phyloP scores from a whole-genome alignment of 2,888 invertebrate genomes.

The Odontomyia ornata region DNA sequence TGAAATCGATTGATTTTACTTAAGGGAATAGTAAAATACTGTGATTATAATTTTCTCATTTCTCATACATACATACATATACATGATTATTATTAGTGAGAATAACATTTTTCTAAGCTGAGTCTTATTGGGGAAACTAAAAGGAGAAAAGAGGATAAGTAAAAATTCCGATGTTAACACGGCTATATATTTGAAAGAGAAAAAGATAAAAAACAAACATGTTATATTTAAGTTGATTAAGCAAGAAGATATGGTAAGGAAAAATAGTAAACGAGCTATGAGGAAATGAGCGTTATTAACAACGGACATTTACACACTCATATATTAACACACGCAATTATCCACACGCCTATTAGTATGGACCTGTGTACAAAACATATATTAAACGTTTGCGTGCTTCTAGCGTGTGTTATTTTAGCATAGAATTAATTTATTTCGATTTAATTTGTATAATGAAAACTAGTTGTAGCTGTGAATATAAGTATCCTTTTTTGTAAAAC shows the following conservation, averaged over 20 bases:
- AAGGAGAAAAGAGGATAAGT: neutral
- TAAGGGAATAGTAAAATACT: constrained; percentile 5
- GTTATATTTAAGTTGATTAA: neutral
- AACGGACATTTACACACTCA: neutral
- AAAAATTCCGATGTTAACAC: neutral
- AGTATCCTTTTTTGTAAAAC: constrained; percentile 29
- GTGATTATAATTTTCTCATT: constrained; percentile 27
- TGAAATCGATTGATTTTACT: constrained; percentile 37
- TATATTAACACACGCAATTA: neutral
- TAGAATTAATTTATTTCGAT: constrained; percentile 24
- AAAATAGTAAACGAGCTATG: neutral
- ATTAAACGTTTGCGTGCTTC: neutral
- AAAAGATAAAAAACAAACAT: neutral
- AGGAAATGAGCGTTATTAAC: neutral
- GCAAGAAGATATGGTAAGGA: neutral
- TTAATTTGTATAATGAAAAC: neutral
- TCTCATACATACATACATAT: neutral
- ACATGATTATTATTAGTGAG: no score
- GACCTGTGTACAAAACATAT: constrained; percentile 13
- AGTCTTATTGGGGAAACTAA: neutral
- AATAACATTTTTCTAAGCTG: neutral
- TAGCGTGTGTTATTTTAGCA: constrained; percentile 2
- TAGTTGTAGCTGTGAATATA: constrained; percentile 18
- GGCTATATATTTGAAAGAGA: neutral
- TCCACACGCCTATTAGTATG: neutral